Evolutionary conservation across 2,888 invertebrate species (phyloP).

Genomic region (Leucophora obtusa): DNA sequence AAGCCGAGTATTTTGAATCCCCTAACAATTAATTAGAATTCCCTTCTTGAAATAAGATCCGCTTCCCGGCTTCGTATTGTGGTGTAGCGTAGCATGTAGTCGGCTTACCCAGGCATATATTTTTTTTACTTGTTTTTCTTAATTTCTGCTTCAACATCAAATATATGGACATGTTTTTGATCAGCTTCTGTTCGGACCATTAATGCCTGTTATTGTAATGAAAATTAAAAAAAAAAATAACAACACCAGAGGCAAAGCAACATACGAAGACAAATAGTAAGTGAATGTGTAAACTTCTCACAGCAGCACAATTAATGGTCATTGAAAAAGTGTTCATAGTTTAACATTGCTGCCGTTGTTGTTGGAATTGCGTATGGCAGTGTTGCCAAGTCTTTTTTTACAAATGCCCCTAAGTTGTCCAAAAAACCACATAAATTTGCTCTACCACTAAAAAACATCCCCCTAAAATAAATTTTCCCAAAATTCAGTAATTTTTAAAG

Average conservation of each 20-base stretch:
- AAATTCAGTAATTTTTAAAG: too few species aligned
- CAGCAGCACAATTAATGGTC: slow-evolving; percentile 52
- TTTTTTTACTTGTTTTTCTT: slow-evolving; percentile 16
- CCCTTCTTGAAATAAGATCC: too few species aligned
- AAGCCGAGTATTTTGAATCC: too few species aligned
- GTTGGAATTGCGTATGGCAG: slow-evolving; percentile 46
- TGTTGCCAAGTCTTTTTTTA: too few species aligned
- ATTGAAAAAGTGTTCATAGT: slow-evolving; percentile 53
- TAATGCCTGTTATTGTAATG: slow-evolving; percentile 54
- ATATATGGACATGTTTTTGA: slow-evolving; percentile 35
- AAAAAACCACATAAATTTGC: too few species aligned
- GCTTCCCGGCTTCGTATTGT: too few species aligned
- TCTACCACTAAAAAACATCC: too few species aligned
- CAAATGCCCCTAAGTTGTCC: too few species aligned
- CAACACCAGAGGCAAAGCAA: slow-evolving; percentile 10
- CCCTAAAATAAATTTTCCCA: too few species aligned
- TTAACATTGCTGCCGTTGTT: slow-evolving; percentile 23
- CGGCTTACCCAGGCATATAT: too few species aligned
- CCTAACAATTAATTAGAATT: too few species aligned
- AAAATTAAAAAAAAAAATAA: slow-evolving; percentile 44
- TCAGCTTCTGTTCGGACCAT: slow-evolving; percentile 54
- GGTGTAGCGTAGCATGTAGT: too few species aligned
- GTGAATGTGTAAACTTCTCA: slow-evolving; percentile 27
- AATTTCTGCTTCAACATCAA: slow-evolving; percentile 38
- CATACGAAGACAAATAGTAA: slow-evolving; percentile 7